phyloP scores from a whole-genome alignment of 2,888 invertebrate genomes.

The Heliothis peltigera region DNA sequence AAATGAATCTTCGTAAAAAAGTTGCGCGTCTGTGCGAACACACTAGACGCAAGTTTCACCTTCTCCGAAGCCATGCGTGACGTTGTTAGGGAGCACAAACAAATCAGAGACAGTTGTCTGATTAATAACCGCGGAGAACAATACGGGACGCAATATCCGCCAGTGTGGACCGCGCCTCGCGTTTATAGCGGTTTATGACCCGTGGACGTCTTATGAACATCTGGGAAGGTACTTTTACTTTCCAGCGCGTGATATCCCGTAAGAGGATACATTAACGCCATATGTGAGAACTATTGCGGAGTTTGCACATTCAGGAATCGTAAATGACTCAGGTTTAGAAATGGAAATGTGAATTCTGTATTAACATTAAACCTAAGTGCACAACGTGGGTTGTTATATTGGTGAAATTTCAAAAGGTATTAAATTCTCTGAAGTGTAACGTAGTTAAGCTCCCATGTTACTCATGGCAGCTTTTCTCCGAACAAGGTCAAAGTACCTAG shows the following conservation, averaged over 20 bases:
- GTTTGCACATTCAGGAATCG: constrained; percentile 27
- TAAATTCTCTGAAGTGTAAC: background rate
- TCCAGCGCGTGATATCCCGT: constrained; percentile 42
- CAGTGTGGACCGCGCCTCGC: constrained; percentile 67
- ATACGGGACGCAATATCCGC: constrained; percentile 79
- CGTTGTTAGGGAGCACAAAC: constrained; percentile 63
- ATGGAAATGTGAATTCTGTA: constrained; percentile 30
- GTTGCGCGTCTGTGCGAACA: constrained; percentile 44
- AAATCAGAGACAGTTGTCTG: constrained; percentile 68
- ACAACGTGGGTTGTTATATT: constrained; percentile 30
- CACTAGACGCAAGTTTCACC: constrained; percentile 59
- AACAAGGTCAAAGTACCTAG: background rate
- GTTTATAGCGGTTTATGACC: constrained; percentile 66
- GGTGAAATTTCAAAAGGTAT: background rate
- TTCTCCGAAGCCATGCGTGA: constrained; percentile 57
- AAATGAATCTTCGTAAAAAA: constrained; percentile 49
- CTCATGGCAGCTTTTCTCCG: no score
- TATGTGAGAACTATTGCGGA: constrained; percentile 47
- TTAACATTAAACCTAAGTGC: constrained; percentile 37
- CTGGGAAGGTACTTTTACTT: constrained; percentile 61
- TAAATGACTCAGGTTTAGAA: constrained; percentile 25
- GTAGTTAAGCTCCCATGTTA: no score
- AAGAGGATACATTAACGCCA: constrained; percentile 54
- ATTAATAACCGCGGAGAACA: constrained; percentile 75
- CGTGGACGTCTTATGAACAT: constrained; percentile 64